Percentiles rank a stretch among this genome's conserved stretches.
Evolutionary conservation across 2,797 vertebrate species (phyloP).

Genomic region (Myripristis jacobus): DNA sequence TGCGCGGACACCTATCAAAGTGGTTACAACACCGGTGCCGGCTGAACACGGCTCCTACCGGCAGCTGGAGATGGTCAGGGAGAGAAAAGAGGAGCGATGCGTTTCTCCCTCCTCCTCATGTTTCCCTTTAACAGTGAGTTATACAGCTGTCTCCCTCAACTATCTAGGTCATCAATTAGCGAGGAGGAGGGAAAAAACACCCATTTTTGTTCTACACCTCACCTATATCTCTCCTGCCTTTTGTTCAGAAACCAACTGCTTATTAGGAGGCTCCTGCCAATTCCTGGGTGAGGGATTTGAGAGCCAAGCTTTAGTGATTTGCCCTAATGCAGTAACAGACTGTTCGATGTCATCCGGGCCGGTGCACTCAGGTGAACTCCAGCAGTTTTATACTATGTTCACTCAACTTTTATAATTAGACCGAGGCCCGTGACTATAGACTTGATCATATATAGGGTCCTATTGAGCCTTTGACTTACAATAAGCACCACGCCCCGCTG

Average conservation of each 20-base stretch:
- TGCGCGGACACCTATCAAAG: too few species aligned
- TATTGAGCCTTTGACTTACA: constrained; percentile 19
- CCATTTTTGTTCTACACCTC: constrained; percentile 68
- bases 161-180: constrained; percentile 80
- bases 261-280: constrained; percentile 71
- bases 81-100: constrained; percentile 49
- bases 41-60: constrained; percentile 26
- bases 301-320: constrained; percentile 58
- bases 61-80: constrained; percentile 51
- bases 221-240: constrained; percentile 67
- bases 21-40: constrained; percentile 23
- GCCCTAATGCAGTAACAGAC: constrained; percentile 56
- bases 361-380: constrained; percentile 32
- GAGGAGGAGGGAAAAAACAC: constrained; percentile 49
- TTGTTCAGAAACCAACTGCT: constrained; percentile 68
- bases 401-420: constrained; percentile 49
- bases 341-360: constrained; percentile 43
- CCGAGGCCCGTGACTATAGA: constrained; percentile 17
- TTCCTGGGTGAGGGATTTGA: constrained; percentile 68
- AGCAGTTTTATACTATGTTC: constrained; percentile 33
- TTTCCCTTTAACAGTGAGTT: constrained; percentile 72
- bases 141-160: constrained; percentile 74
- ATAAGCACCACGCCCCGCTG: constrained; percentile 38
- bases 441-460: constrained; percentile 13
- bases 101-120: constrained; percentile 27